phyloP scores from a whole-genome alignment of 2,797 vertebrate genomes.

The Propithecus perrieri region DNA sequence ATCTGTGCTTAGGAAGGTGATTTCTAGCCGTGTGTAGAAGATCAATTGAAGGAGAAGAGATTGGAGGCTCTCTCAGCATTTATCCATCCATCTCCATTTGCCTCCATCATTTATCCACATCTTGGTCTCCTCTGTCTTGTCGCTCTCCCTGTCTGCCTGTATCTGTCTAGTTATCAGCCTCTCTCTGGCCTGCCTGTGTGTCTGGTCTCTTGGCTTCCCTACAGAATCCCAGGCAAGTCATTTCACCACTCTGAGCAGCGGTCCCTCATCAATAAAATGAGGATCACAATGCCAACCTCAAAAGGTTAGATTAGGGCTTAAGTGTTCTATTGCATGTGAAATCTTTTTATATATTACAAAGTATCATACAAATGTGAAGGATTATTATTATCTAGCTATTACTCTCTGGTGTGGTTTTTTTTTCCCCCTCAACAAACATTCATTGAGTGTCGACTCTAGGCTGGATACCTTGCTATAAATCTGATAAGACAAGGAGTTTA shows the following conservation, averaged over 20 bases:
- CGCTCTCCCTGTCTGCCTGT: background rate
- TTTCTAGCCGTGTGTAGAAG: background rate
- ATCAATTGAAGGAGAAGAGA: background rate
- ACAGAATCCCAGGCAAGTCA: background rate
- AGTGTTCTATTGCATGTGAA: constrained; percentile 51
- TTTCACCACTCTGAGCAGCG: background rate
- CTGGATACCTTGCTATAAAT: background rate
- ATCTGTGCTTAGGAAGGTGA: background rate
- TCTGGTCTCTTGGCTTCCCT: background rate
- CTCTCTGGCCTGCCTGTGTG: background rate
- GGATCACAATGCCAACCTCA: constrained; percentile 43
- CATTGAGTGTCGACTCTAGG: background rate
- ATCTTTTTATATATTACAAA: constrained; percentile 69
- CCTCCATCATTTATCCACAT: background rate
- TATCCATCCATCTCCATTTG: constrained; percentile 47
- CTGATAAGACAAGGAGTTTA: background rate
- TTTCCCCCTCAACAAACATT: constrained; percentile 79
- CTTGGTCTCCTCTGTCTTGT: constrained; percentile 6
- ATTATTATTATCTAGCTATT: constrained; percentile 86
- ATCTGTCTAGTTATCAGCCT: constrained; percentile 15
- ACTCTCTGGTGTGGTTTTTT: constrained; percentile 78
- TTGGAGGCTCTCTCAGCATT: background rate
- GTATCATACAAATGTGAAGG: constrained; percentile 78
- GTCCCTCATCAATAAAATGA: constrained; percentile 67
- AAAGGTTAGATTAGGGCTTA: constrained; percentile 58